These are phyloP conservation scores for Morus bassanus DNA, from an alignment of 2,797 vertebrate species.

Conservation along the genomic window DNA sequence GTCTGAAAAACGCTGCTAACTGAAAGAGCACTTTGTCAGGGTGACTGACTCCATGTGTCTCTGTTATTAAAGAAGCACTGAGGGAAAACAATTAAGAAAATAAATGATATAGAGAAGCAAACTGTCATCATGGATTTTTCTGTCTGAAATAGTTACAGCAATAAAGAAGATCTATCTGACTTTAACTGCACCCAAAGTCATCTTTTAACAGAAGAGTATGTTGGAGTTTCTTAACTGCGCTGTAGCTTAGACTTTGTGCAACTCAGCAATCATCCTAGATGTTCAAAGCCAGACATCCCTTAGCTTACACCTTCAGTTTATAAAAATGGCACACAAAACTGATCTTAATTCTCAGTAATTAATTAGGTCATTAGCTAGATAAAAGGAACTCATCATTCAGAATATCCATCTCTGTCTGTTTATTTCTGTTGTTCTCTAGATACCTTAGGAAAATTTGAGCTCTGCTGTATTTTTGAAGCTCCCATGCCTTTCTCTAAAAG, in stretches of 20 bases:
- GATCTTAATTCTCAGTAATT: neutral
- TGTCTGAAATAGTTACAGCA: neutral
- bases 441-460: neutral
- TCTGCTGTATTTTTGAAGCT: neutral
- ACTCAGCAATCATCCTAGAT: neutral
- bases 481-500: neutral
- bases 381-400: neutral
- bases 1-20: neutral
- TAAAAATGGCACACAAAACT: neutral
- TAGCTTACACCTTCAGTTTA: neutral
- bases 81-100: slow-evolving; percentile 5
- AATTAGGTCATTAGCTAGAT: neutral
- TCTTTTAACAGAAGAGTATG: neutral
- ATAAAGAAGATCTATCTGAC: neutral
- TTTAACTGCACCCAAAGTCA: neutral
- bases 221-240: neutral
- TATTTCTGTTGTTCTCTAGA: neutral
- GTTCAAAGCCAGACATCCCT: neutral
- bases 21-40: neutral
- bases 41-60: neutral
- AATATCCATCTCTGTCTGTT: neutral
- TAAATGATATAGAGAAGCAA: neutral
- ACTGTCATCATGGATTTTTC: neutral
- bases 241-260: neutral
- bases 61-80: neutral